Conservation (phyloP, 2,113 vertebrate species). For the Meles meles region DNA sequence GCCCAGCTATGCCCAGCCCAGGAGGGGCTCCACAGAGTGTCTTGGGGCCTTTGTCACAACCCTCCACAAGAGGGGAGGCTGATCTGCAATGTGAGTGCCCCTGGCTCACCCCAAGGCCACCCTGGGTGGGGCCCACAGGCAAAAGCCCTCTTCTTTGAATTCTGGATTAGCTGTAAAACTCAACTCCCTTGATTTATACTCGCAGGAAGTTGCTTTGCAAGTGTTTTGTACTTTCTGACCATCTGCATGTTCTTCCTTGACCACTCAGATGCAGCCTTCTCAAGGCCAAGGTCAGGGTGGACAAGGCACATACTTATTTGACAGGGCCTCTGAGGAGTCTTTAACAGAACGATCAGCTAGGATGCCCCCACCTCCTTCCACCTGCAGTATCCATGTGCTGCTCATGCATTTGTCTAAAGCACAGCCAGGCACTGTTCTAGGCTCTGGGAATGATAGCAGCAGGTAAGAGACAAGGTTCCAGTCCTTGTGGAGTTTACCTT, state of each 20-base stretch:
- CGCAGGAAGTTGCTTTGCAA: fast-evolving
- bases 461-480: not conserved
- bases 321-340: not conserved
- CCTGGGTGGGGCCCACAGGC: not conserved
- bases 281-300: not conserved
- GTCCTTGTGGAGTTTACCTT: fast-evolving
- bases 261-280: not conserved
- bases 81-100: not conserved
- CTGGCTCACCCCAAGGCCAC: not conserved
- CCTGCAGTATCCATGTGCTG: not conserved
- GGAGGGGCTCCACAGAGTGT: not conserved
- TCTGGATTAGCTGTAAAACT: not conserved
- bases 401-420: not conserved
- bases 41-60: not conserved
- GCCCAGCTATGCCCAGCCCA: not conserved
- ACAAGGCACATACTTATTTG: not conserved
- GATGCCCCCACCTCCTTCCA: not conserved
- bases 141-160: not conserved
- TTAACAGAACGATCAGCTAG: not conserved
- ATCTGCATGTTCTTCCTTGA: not conserved
- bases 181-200: not conserved
- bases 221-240: not conserved
- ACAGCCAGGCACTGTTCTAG: not conserved
- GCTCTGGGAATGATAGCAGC: not conserved
- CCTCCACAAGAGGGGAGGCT: not conserved